Percentiles rank a stretch among this genome's conserved stretches.
phyloP scores from a whole-genome alignment of 2,113 vertebrate genomes.

The Cnemophilus loriae region DNA sequence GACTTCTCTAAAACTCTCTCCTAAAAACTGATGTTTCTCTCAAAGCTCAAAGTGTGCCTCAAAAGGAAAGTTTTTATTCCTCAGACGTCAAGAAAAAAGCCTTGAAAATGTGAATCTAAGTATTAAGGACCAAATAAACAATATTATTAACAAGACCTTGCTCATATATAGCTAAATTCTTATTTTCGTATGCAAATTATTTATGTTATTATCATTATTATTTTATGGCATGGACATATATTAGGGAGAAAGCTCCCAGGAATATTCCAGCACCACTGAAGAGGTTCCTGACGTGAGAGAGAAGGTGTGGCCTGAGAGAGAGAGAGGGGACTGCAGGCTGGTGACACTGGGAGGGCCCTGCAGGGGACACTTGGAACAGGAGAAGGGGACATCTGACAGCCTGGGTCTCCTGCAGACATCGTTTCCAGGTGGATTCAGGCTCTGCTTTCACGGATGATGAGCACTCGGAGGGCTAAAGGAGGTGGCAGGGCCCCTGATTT shows the following conservation, averaged over 20 bases:
- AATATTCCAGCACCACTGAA: background rate
- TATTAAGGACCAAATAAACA: background rate
- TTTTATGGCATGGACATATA: fast-evolving
- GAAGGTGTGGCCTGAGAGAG: background rate
- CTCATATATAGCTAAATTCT: background rate
- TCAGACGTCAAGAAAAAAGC: background rate
- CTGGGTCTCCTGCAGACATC: background rate
- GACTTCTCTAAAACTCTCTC: background rate
- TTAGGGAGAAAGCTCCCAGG: background rate
- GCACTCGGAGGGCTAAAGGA: background rate
- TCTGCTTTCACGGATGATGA: background rate
- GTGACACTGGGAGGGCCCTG: background rate
- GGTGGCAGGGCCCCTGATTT: background rate
- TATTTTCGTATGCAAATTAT: background rate
- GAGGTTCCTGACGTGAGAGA: background rate
- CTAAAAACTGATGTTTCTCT: background rate
- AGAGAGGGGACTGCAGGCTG: background rate
- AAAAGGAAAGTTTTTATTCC: background rate
- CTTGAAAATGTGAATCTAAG: background rate
- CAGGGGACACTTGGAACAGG: background rate
- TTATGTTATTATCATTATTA: background rate
- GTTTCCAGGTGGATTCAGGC: background rate
- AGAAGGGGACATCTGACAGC: background rate
- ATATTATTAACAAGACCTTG: background rate
- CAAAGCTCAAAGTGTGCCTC: background rate